Percentiles rank a stretch among this genome's conserved stretches.
Conservation (phyloP, 2,113 vertebrate species). For the Hippocampus mohnikei region DNA sequence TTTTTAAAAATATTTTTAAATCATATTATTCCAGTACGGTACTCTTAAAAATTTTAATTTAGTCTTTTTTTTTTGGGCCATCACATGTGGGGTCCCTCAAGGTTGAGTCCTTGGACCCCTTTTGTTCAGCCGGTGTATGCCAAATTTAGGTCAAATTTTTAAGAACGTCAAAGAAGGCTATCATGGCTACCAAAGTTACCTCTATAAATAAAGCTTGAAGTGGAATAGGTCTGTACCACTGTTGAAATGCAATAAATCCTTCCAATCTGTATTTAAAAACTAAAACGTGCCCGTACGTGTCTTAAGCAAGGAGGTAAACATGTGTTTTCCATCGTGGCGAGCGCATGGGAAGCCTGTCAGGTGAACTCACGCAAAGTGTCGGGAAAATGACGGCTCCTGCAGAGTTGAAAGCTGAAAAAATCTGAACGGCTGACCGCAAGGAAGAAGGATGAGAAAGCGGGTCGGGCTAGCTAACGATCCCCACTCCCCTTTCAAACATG, state of each 20-base stretch:
- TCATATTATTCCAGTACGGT: no score
- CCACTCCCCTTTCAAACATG: neutral
- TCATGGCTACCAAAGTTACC: no score
- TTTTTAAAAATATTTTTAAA: no score
- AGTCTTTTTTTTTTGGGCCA: no score
- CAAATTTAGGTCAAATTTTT: no score
- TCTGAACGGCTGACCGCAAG: constrained; percentile 4
- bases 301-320: constrained; percentile 20
- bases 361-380: constrained; percentile 7
- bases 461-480: constrained; percentile 5
- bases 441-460: constrained; percentile 8
- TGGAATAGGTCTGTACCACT: neutral
- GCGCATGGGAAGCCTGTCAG: constrained; percentile 26
- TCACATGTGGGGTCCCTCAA: no score
- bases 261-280: neutral
- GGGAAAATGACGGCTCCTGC: constrained; percentile 31
- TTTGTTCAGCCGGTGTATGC: no score
- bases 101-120: no score
- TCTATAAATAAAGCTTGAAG: no score
- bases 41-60: no score
- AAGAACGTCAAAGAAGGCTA: no score
- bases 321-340: constrained; percentile 49
- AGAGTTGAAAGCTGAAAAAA: constrained; percentile 18
- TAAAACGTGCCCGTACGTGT: constrained; percentile 13
- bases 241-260: neutral